Conservation (phyloP, 1,140 invertebrate genomes). For the Homarus americanus region DNA sequence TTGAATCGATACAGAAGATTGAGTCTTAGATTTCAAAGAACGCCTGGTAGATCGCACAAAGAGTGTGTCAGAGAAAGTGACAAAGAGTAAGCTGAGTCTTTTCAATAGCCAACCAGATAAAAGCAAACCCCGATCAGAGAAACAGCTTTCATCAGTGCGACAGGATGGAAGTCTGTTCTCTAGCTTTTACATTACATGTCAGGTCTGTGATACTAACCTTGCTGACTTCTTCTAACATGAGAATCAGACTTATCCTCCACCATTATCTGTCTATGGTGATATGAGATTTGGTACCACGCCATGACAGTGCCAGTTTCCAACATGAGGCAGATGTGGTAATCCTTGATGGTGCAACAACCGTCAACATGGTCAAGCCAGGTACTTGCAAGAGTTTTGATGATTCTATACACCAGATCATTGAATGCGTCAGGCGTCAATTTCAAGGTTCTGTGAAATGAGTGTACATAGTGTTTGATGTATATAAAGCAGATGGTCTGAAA, state of each 20-base stretch:
- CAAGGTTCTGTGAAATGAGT: background rate
- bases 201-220: background rate
- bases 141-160: too few species aligned
- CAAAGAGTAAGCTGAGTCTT: too few species aligned
- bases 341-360: background rate
- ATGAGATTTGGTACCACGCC: background rate
- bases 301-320: conserved; percentile 3
- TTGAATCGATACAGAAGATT: too few species aligned
- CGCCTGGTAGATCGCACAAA: too few species aligned
- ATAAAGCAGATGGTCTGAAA: background rate
- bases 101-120: too few species aligned
- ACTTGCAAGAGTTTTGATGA: background rate
- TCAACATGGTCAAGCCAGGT: conserved; percentile 6
- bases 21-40: too few species aligned
- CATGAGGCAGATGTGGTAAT: background rate
- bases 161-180: background rate
- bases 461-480: background rate
- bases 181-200: background rate
- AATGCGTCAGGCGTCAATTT: background rate
- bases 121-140: too few species aligned
- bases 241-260: background rate
- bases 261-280: background rate
- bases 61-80: too few species aligned
- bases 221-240: too few species aligned
- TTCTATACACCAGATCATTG: background rate